phyloP scores from a whole-genome alignment of 1,140 invertebrate genomes.

The Macrostomum lignano region DNA sequence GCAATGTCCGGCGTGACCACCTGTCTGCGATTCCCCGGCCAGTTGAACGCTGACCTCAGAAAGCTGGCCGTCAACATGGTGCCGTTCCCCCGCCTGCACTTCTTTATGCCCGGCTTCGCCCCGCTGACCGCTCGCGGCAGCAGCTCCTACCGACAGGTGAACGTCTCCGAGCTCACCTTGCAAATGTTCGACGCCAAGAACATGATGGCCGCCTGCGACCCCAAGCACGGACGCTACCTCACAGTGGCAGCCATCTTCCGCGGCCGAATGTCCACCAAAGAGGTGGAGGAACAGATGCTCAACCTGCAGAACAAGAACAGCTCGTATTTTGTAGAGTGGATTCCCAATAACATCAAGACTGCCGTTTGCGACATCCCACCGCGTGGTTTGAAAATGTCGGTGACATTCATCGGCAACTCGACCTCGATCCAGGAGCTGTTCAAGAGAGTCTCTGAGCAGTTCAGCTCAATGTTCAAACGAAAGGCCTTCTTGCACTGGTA shows the following conservation, averaged over 20 bases:
- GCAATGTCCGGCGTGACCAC: constrained; percentile 44
- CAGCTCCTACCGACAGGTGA: constrained; percentile 29
- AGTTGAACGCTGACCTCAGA: no score
- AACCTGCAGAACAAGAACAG: constrained; percentile 13
- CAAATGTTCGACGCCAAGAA: constrained; percentile 9
- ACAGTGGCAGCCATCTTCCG: constrained; percentile 9
- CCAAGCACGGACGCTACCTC: constrained; percentile 37
- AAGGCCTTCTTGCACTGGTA: constrained; percentile 55
- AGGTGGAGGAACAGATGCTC: constrained; percentile 6
- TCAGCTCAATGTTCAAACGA: constrained; percentile 39
- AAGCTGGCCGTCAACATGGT: constrained; percentile 7
- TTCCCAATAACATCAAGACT: constrained; percentile 9
- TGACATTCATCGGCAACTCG: constrained; percentile 29
- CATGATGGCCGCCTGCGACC: constrained; percentile 43
- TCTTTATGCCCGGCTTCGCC: constrained; percentile 11
- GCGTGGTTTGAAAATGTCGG: constrained; percentile 19
- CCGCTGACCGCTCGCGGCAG: constrained; percentile 29
- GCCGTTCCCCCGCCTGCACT: constrained; percentile 11
- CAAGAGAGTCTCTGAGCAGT: constrained; percentile 41
- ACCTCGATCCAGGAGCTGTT: constrained; percentile 49
- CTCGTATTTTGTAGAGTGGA: constrained; percentile 5
- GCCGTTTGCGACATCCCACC: constrained; percentile 22
- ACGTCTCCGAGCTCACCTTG: not conserved
- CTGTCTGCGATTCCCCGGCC: no score
- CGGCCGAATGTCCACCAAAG: constrained; percentile 10